Conservation (phyloP, 2,113 vertebrate species). For the Monarcha castaneiventris region DNA sequence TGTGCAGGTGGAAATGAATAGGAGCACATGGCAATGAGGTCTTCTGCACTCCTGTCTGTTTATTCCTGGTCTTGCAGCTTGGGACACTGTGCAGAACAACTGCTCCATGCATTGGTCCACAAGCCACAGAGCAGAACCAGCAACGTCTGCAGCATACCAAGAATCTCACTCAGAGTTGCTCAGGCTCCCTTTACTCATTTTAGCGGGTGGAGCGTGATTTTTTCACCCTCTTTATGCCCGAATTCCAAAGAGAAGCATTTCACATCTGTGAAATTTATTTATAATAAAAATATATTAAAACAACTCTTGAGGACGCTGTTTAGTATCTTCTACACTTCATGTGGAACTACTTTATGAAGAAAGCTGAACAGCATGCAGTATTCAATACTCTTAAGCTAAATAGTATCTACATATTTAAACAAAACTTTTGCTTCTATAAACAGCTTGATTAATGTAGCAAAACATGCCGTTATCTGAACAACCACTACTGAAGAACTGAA, state of each 20-base stretch:
- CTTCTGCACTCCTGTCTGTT: neutral
- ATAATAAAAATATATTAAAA: neutral
- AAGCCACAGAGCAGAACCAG: neutral
- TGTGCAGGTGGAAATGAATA: neutral
- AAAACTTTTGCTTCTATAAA: neutral
- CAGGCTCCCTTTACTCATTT: neutral
- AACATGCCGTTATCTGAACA: neutral
- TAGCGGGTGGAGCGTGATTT: rapidly evolving
- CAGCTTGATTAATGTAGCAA: neutral
- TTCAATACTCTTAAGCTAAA: neutral
- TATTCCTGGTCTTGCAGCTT: neutral
- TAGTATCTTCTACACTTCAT: neutral
- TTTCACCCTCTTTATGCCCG: neutral
- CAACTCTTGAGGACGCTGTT: neutral
- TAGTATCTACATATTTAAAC: neutral
- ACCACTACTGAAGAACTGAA: neutral
- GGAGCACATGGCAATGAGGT: neutral
- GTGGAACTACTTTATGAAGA: neutral
- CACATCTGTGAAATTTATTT: neutral
- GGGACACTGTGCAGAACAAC: neutral
- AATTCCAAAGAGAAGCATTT: neutral
- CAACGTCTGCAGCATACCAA: neutral
- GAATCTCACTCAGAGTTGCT: neutral
- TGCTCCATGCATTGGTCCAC: neutral
- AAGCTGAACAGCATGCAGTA: neutral